phyloP scores from a whole-genome alignment of 92 coral and sea anemone species.

The Virgularia gustaviana region DNA sequence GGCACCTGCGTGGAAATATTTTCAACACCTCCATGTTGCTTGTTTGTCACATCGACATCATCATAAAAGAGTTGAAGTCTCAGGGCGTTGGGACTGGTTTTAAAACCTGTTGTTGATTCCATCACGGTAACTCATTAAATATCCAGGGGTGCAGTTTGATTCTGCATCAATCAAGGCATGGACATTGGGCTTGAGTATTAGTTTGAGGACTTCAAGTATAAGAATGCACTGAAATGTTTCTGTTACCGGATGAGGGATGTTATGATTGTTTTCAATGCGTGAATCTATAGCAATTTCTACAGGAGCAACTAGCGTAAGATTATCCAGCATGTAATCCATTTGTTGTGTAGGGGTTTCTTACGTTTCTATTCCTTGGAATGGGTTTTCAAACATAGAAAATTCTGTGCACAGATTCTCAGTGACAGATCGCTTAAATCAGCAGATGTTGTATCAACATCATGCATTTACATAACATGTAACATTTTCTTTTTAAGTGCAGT shows the following conservation, averaged over 20 bases:
- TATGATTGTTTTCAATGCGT: background rate
- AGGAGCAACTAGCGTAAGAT: slow-evolving; percentile 5
- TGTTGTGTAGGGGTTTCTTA: slow-evolving; percentile 18
- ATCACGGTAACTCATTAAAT: slow-evolving; percentile 2
- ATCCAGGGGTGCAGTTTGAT: background rate
- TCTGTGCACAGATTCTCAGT: background rate
- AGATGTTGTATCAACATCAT: background rate
- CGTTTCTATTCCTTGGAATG: slow-evolving; percentile 6
- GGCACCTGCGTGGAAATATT: slow-evolving; percentile 41
- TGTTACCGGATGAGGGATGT: background rate
- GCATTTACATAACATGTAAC: background rate
- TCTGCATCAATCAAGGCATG: slow-evolving; percentile 8
- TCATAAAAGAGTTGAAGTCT: slow-evolving; percentile 11
- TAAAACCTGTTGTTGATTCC: slow-evolving; percentile 6
- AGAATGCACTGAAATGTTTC: background rate
- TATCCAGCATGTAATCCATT: slow-evolving; percentile 6
- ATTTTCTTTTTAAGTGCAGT: background rate
- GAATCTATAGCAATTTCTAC: background rate
- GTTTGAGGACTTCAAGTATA: background rate
- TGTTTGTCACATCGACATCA: slow-evolving; percentile 17
- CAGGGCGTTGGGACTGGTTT: slow-evolving; percentile 1
- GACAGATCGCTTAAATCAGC: background rate
- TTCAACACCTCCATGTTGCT: slow-evolving; percentile 49
- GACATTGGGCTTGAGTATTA: slow-evolving; percentile 5
- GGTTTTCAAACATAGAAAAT: background rate